A percentile compares a stretch with the other conserved stretches of the same genome.
phyloP scores from a whole-genome alignment of 1,140 invertebrate species.

The Trachymyrmex septentrionalis region DNA sequence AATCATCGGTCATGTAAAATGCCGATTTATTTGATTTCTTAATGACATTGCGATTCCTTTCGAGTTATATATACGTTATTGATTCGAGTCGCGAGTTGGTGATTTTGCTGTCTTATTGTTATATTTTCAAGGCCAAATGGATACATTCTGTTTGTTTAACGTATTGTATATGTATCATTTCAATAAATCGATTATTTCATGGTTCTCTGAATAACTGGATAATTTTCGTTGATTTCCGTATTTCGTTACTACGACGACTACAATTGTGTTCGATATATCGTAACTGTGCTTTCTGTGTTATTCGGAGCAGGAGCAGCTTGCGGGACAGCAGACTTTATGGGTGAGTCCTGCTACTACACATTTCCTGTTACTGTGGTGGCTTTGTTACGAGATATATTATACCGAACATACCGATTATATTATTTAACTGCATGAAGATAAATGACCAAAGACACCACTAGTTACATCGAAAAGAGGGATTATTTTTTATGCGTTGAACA shows the following conservation, averaged over 20 bases:
- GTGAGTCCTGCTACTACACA: constrained; percentile 87
- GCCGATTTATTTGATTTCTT: constrained; percentile 7
- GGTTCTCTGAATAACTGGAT: constrained; percentile 67
- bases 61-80: constrained; percentile 19
- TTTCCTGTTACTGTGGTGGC: constrained; percentile 72
- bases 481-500: constrained; percentile 74
- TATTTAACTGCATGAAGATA: constrained; percentile 72
- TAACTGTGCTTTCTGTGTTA: constrained; percentile 79
- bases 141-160: constrained; percentile 75
- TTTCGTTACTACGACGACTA: constrained; percentile 58
- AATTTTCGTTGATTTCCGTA: constrained; percentile 70
- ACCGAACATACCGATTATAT: constrained; percentile 51
- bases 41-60: constrained; percentile 50
- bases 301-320: constrained; percentile 89
- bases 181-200: constrained; percentile 79
- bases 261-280: constrained; percentile 63
- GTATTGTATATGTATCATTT: constrained; percentile 78
- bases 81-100: constrained; percentile 12
- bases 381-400: constrained; percentile 72
- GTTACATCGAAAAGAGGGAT: constrained; percentile 70
- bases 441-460: constrained; percentile 71
- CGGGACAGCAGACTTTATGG: constrained; percentile 92
- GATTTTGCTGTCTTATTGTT: constrained; percentile 65
- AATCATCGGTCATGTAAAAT: constrained; percentile 13
- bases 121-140: constrained; percentile 65